Base-by-base conservation (phyloP, 2,888 invertebrate genomes). In the Ashinkailepas kermadecensis region DNA sequence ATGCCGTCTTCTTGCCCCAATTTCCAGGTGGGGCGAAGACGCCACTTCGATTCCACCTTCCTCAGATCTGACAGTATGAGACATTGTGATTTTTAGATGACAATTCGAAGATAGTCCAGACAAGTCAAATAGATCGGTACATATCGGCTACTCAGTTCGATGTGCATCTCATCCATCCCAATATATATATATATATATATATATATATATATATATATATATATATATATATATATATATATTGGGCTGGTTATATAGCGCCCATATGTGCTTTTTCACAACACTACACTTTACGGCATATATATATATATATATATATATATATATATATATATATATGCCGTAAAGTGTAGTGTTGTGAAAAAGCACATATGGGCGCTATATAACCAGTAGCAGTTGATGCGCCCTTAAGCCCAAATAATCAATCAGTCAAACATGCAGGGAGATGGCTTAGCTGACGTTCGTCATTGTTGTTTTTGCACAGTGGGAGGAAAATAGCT, bases 171-270 rank as follows among this genome's bases (percentile, higher is more conserved):
- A 80, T 82, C 6, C 80, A 67, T 80, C 62, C 80, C 62, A 80
- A 80, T 82, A 80, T 82, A 80, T 82, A 80, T 82, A 82, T 81
- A 82, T 81, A 81, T 82, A 82, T 81, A 81, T 82, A 82, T 82
- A 81, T 78, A 82, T 82, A 81, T 81, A 82, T 82, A 82, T 82
- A 81, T 82, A 80, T 58, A 58, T 58, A 58, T 80, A 82, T 80
- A 64, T 25, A 80, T 65, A 82, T 65, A 82, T 80, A 82, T 58
- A 82, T 81, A 81, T 81, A 82, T 80, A n/a, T 18, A 58, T 74
- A 74, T n/a, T n/a, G n/a, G n/a, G n/a, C 54, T 4, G 39, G n/a
- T 0, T 81, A 0, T 62, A 11, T n/a, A 62, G 62, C 56, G 21
- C 67, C 39, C 23, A 70, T 70, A 67, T 70, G 54, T 23, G 10